phyloP scores from a whole-genome alignment of 1,140 invertebrate genomes.

The Drosophila mayri region DNA sequence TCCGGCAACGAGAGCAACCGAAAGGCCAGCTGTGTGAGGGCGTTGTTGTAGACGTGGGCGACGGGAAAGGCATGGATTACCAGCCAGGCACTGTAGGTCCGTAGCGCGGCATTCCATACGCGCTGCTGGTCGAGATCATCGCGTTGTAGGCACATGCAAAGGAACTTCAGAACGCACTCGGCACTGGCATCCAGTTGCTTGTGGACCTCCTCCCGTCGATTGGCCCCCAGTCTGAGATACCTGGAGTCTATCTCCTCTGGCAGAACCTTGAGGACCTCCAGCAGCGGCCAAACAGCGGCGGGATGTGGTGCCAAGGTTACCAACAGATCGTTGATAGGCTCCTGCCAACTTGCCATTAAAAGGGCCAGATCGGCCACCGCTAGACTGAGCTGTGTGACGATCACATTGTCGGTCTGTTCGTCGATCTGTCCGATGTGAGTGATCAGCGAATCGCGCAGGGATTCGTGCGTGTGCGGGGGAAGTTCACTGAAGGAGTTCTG shows the following conservation, averaged over 20 bases:
- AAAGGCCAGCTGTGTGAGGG: constrained; percentile 89
- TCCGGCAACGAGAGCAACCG: constrained; percentile 88
- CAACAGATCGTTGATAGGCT: constrained; percentile 94
- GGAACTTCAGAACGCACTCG: constrained; percentile 89
- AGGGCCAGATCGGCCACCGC: constrained; percentile 96
- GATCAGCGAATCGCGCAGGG: constrained; percentile 95
- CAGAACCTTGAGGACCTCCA: constrained; percentile 96
- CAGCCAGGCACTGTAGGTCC: constrained; percentile 93
- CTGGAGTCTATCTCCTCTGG: constrained; percentile 97
- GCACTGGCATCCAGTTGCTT: constrained; percentile 90
- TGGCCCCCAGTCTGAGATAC: constrained; percentile 94
- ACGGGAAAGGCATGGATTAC: constrained; percentile 90
- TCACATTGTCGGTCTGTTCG: constrained; percentile 92
- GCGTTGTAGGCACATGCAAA: constrained; percentile 89
- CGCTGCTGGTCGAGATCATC: constrained; percentile 86
- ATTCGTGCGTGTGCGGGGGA: constrained; percentile 92
- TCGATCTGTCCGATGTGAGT: constrained; percentile 95
- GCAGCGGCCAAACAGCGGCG: constrained; percentile 90
- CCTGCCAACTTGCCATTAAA: constrained; percentile 97
- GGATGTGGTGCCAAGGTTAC: constrained; percentile 88
- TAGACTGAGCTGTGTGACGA: constrained; percentile 96
- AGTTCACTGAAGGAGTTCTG: constrained; percentile 97
- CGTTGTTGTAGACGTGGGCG: constrained; percentile 88
- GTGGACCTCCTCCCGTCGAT: constrained; percentile 93
- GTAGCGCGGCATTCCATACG: constrained; percentile 88